Evolutionary conservation across 2,113 vertebrate species (phyloP), one percentile per base, ranked within the genome.

Genomic region (Lampris incognitus): DNA sequence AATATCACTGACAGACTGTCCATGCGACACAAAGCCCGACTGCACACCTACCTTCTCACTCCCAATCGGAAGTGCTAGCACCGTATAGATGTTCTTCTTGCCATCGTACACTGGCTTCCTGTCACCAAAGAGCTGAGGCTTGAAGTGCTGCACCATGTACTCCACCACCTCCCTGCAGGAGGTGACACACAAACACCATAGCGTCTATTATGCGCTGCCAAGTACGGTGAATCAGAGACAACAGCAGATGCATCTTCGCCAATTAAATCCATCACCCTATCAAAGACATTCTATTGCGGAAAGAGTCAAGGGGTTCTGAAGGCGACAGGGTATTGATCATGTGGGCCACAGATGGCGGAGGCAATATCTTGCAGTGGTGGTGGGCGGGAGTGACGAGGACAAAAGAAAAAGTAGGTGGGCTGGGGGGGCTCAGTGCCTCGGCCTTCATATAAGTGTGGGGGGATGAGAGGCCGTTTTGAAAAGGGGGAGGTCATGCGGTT

Each of bases 121-220:
- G 89, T 99, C 98, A 0, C 98, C 98, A 48, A 99, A 99, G 85
- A 99, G 98, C 94, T 99, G 98, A 0, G 97, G 98, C 89, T 99
- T 99, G 93, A 99, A 99, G 93, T 99, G 98, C 84, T 99, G 98
- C 59, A 99, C 98, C 98, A 99, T 99, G 91, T 99, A 99, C 82
- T 99, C 98, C 94, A 99, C 98, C 0, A 99, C 98, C 89, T 99
- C 98, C 94, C 98, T 99, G 91, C 0, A 1, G 59, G 57, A 74
- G 71, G 3, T 0, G 76, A 74, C 68, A 61, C 9, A 10, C 46
- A 74, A 58, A 74, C 13, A 75, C 9, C 60, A 58, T 5, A 67
- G 10, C n/a, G 24, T n/a, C 83, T 74, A 83, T 60, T 37, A 41
- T 2, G 24, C 40, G 59, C 6, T 54, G 3, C 48, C 11, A 0